These are phyloP conservation scores for Gobio occitaniae DNA, from an alignment of 2,797 vertebrate species.

Conservation along the genomic window DNA sequence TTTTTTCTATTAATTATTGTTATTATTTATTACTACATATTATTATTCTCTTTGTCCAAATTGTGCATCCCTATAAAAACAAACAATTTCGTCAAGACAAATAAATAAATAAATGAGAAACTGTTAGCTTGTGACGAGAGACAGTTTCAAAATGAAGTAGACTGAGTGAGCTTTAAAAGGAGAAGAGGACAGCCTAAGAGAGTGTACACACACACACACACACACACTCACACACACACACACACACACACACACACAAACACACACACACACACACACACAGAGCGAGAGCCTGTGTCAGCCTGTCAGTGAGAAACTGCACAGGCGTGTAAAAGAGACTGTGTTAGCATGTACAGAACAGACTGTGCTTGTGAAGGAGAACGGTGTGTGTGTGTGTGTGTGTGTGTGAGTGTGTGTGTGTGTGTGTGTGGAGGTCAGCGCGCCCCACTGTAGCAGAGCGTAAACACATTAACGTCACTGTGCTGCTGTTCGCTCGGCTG, in stretches of 20 bases:
- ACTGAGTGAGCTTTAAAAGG: neutral
- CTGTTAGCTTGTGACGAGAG: neutral
- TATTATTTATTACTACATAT: too few relatives aligned
- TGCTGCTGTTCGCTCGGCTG: constrained; percentile 60
- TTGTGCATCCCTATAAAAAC: too few relatives aligned
- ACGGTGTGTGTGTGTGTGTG: constrained; percentile 39
- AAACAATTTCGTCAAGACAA: too few relatives aligned
- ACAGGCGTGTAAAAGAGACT: neutral
- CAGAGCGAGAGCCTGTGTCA: neutral
- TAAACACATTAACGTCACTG: constrained; percentile 65
- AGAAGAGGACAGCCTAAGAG: neutral
- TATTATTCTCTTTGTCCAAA: too few relatives aligned
- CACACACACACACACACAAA: too few relatives aligned
- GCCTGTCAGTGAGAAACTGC: neutral
- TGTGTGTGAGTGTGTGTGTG: constrained; percentile 52
- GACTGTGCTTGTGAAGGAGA: constrained; percentile 1
- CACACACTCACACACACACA: too few relatives aligned
- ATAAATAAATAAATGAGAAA: neutral
- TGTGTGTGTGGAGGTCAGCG: constrained; percentile 56
- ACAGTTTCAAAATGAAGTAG: neutral
- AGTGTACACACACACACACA: too few relatives aligned
- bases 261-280: too few relatives aligned
- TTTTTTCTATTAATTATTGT: too few relatives aligned
- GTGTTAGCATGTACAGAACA: neutral
- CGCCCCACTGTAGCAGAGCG: constrained; percentile 55